These are phyloP conservation scores for Pseudococcus jackbeardsleyi DNA, from an alignment of 2,888 invertebrate genomes.

Conservation along the genomic window DNA sequence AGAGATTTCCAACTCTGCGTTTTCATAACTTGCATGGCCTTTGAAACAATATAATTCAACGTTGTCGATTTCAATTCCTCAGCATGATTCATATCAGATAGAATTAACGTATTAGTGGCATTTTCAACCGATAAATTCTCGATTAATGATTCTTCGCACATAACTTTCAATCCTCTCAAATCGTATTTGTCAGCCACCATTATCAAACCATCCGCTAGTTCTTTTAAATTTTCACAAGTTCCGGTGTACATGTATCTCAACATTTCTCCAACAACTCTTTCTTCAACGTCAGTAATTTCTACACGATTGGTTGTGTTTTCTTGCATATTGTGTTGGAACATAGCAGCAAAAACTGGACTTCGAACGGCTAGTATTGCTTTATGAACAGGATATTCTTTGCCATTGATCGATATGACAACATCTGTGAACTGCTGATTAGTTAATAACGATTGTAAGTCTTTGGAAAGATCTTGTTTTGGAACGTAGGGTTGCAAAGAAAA, in stretches of 20 bases:
- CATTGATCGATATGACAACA: conserved; percentile 75
- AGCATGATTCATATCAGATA: conserved; percentile 97
- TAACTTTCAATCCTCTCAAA: conserved; percentile 96
- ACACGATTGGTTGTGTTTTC: conserved; percentile 96
- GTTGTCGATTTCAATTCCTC: conserved; percentile 72
- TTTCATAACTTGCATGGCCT: not conserved
- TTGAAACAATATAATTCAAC: not conserved
- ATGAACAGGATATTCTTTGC: conserved; percentile 93
- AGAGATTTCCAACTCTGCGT: not conserved
- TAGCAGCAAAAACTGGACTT: conserved; percentile 98
- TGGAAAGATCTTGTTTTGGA: not conserved
- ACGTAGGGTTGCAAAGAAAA: not conserved
- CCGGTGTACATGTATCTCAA: conserved; percentile 98
- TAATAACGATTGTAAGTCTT: not conserved
- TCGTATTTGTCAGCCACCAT: conserved; percentile 99
- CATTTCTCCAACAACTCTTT: conserved; percentile 97
- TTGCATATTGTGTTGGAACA: conserved; percentile 99
- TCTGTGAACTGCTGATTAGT: not conserved
- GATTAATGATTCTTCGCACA: conserved; percentile 97
- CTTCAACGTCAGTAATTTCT: conserved; percentile 96
- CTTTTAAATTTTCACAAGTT: conserved; percentile 93
- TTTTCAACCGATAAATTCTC: conserved; percentile 95
- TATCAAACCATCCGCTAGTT: conserved; percentile 97
- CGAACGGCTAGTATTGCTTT: conserved; percentile 97
- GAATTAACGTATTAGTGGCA: conserved; percentile 94